Base-by-base conservation (phyloP, 2,113 vertebrate species). In the Mohoua ochrocephala region DNA sequence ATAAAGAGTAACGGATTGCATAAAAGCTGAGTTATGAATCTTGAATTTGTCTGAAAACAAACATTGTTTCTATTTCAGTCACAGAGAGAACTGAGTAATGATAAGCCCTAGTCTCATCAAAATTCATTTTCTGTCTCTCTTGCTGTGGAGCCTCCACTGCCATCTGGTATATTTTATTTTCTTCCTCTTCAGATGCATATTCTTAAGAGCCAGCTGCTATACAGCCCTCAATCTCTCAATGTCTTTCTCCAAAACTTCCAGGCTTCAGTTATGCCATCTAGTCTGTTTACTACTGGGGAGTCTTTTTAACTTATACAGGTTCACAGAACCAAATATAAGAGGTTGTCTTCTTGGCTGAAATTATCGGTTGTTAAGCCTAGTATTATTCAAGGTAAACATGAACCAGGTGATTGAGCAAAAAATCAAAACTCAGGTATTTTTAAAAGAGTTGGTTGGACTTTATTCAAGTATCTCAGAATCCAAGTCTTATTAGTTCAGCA, bases 81-180 rank as follows among this genome's bases (percentile, higher is more conserved):
- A 70, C 61, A 93, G 82, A 67, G 39, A 78, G 35, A 92, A 94
- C 39, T 77, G 90, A 96, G 79, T 67, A 92, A 60, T 73, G 68
- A 87, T 63, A 77, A 88, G 26, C 35, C 41, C 47, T 52, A 64
- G 20, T 86, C 79, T 93, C 79, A 94, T 95, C 71, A 95, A 93
- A 95, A 96, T 96, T 95, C 76, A 71, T 94, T 94, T 92, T 94
- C 90, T 75, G 52, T 88, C 82, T 95, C 41, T 84, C 63, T 95
- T 87, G 78, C 82, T 90, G 68, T 93, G 85, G 85, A 96, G 75
- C 68, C 68, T 96, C 37, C 68, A 81, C 60, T 92, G 64, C 95
- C 96, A 96, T 96, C 93, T 97, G 95, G 87, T 92, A 93, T 84
- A 81, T 87, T 96, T 96, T 95, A 95, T 95, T 96, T 96, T 95